Base-by-base conservation (phyloP, 2,113 vertebrate genomes). In the Gopherus evgoodei region DNA sequence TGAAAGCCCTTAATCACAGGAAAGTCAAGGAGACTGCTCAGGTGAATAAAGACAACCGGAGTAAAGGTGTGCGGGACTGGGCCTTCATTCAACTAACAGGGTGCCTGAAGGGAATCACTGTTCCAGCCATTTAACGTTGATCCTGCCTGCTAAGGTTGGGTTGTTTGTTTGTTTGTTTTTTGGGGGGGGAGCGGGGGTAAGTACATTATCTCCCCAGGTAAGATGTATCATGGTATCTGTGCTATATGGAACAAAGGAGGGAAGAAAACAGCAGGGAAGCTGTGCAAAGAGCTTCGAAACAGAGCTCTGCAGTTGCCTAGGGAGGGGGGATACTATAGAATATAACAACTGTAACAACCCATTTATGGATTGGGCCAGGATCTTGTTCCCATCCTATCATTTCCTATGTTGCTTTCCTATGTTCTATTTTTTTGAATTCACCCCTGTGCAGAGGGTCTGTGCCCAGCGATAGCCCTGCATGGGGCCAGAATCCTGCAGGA, bases 1-100 rank as follows among this genome's bases (percentile, higher is more conserved):
- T 4, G 35, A 2, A 3, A 87, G 88, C 7, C 79, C 91, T 96
- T 94, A 94, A 94, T 96, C 91, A 89, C n/a, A 24, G 35, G n/a
- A 47, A 42, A 89, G 86, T 79, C 85, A 80, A 56, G 16, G 78
- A 42, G n/a, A 42, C 72, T 38, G 4, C 0, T 0, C 76, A 22
- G 19, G n/a, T 38, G 65, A 38, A 72, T 38, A 72, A 38, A 69
- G 16, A 19, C 62, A 21, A 69, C 35, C 31, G 17, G 35, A 69
- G 62, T 69, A n/a, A 38, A 72, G n/a, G 9, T 72, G 65, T n/a
- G 65, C 62, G n/a, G 62, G 35, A 69, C 62, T n/a, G 35, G 65
- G 9, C 35, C 19, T 72, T 22, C n/a, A 38, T 72, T 38, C 65
- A 22, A 22, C 19, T 38, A 38, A 38, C 19, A 72, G 54, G 52